phyloP scores from a whole-genome alignment of 2,797 vertebrate species.

The Peromyscus eremicus region DNA sequence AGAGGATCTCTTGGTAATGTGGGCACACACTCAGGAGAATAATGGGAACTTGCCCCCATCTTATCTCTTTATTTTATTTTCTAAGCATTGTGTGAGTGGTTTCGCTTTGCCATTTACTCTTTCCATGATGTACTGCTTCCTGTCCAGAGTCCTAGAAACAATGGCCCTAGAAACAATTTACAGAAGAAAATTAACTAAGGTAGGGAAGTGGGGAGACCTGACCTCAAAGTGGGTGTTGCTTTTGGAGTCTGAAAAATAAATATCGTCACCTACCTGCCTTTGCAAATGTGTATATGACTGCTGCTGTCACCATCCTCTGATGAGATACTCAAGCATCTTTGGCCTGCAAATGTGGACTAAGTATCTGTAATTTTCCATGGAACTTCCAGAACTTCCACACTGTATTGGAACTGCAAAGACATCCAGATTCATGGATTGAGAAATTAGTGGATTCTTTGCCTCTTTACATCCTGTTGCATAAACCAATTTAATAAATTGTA shows the following conservation, averaged over 20 bases:
- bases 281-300: neutral
- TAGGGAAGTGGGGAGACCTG: neutral
- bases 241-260: neutral
- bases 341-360: neutral
- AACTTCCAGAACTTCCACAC: neutral
- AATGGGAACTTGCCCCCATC: neutral
- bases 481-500: neutral
- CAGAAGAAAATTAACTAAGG: too few relatives aligned
- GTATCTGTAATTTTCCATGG: neutral
- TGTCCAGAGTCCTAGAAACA: neutral
- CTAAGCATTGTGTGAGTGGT: neutral
- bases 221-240: neutral
- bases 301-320: neutral
- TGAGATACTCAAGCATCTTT: too few relatives aligned
- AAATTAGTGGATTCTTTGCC: neutral
- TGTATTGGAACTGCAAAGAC: neutral
- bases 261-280: too few relatives aligned
- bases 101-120: neutral
- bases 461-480: neutral
- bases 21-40: too few relatives aligned
- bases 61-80: neutral
- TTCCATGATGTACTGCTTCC: neutral
- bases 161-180: too few relatives aligned
- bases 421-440: neutral
- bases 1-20: neutral